Conservation (phyloP, 2,113 vertebrate genomes). For the Chlorodrepanis virens region DNA sequence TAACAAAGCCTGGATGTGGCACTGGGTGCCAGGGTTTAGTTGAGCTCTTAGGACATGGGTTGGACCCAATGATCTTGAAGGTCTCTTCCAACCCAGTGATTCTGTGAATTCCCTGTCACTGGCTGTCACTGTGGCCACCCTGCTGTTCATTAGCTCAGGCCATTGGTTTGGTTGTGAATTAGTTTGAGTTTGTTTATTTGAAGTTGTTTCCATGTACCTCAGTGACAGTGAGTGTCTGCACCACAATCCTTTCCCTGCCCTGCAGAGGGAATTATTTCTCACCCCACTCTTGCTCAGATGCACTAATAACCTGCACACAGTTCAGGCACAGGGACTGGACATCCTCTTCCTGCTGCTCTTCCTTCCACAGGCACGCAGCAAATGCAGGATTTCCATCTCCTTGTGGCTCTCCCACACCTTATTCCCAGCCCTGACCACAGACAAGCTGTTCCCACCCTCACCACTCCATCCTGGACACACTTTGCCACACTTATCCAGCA, state of each 20-base stretch:
- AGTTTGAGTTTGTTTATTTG: not conserved
- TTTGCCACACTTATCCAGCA: not conserved
- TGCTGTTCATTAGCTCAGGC: rapidly evolving
- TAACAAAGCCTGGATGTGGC: not conserved
- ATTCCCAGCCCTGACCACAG: not conserved
- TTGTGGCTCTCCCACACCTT: not conserved
- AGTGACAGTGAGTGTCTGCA: not conserved
- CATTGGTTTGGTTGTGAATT: not conserved
- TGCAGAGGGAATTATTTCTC: not conserved
- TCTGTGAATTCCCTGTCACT: not conserved
- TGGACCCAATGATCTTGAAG: not conserved
- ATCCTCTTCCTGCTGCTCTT: not conserved
- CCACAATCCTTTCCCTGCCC: not conserved
- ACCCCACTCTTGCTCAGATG: not conserved
- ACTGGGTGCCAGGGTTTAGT: not conserved
- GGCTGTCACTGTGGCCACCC: rapidly evolving
- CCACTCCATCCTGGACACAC: rapidly evolving
- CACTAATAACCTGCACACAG: rapidly evolving
- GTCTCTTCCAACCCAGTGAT: not conserved
- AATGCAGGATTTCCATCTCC: rapidly evolving
- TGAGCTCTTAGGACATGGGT: not conserved
- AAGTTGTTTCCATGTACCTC: not conserved
- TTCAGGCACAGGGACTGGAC: not conserved
- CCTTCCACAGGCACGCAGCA: rapidly evolving
- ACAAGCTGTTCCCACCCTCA: not conserved